These are phyloP conservation scores for Ellobius talpinus DNA, from an alignment of 2,113 vertebrate species.

Conservation along the genomic window DNA sequence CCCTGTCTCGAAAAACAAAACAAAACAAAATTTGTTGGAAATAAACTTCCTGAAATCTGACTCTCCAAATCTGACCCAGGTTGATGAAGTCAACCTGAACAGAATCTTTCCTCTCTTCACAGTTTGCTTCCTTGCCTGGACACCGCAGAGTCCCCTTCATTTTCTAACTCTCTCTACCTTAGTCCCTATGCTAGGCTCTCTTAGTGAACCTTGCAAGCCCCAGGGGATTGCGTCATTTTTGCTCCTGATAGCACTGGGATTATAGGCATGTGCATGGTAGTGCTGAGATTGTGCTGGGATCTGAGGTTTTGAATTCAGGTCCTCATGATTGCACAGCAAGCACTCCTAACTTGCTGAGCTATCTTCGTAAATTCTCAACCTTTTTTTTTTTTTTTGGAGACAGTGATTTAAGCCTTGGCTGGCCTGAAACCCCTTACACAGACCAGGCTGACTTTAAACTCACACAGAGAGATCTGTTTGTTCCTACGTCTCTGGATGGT, in stretches of 20 bases:
- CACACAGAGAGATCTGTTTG: too few relatives aligned
- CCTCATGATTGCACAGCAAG: too few relatives aligned
- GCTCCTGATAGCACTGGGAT: background rate
- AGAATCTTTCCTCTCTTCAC: background rate
- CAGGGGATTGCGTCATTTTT: background rate
- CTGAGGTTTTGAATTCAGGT: background rate
- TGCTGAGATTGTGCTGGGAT: background rate
- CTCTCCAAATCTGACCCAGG: background rate
- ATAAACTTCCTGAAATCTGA: background rate
- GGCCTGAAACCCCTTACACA: too few relatives aligned
- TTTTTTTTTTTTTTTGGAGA: too few relatives aligned
- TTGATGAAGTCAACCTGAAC: background rate
- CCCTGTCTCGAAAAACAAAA: too few relatives aligned
- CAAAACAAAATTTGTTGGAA: background rate
- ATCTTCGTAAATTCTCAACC: too few relatives aligned
- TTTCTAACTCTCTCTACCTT: background rate
- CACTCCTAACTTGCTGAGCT: too few relatives aligned
- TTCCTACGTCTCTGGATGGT: too few relatives aligned
- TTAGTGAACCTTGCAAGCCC: background rate
- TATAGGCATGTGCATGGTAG: fast-evolving
- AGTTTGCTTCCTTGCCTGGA: background rate
- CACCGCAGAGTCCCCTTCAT: background rate
- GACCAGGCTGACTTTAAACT: too few relatives aligned
- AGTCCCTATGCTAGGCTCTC: too few relatives aligned
- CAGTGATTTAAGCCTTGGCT: too few relatives aligned